Evolutionary conservation across 2,113 vertebrate genomes (phyloP).

Genomic region (Embiotoca jacksoni): DNA sequence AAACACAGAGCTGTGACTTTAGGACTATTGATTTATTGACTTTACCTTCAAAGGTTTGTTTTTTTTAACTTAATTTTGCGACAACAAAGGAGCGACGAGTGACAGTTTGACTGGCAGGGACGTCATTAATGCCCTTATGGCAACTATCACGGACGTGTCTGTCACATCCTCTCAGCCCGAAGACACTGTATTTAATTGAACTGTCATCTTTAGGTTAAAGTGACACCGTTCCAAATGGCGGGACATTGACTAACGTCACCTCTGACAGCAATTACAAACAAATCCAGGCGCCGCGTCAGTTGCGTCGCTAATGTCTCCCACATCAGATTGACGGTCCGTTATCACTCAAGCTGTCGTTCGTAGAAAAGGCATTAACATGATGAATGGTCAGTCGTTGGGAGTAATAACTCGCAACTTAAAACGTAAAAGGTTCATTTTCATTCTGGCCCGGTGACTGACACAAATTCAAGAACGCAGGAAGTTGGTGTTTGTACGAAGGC

Average conservation of each 20-base stretch:
- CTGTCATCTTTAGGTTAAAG: conserved; percentile 74
- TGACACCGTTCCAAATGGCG: conserved; percentile 40
- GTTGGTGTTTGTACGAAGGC: no score
- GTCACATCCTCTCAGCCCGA: conserved; percentile 64
- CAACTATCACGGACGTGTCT: conserved; percentile 50
- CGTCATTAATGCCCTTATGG: conserved; percentile 68
- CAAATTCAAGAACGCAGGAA: neutral
- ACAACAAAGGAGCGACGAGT: conserved; percentile 25
- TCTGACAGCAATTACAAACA: conserved; percentile 72
- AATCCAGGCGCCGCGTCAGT: conserved; percentile 54
- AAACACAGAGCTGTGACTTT: conserved; percentile 9
- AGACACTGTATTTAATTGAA: conserved; percentile 72
- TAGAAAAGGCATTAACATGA: conserved; percentile 43
- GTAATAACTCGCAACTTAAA: conserved; percentile 54
- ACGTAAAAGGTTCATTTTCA: conserved; percentile 38
- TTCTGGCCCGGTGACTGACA: conserved; percentile 14
- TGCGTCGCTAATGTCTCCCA: conserved; percentile 18
- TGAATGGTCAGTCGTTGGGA: conserved; percentile 41
- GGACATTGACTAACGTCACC: conserved; percentile 63
- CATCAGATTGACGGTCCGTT: conserved; percentile 48
- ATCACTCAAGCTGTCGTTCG: conserved; percentile 68
- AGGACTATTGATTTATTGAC: conserved; percentile 50
- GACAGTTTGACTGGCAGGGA: conserved; percentile 62
- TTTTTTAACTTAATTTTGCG: conserved; percentile 27
- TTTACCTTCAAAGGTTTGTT: conserved; percentile 15